Conservation (phyloP, 2,113 vertebrate genomes). For the Nanger granti region DNA sequence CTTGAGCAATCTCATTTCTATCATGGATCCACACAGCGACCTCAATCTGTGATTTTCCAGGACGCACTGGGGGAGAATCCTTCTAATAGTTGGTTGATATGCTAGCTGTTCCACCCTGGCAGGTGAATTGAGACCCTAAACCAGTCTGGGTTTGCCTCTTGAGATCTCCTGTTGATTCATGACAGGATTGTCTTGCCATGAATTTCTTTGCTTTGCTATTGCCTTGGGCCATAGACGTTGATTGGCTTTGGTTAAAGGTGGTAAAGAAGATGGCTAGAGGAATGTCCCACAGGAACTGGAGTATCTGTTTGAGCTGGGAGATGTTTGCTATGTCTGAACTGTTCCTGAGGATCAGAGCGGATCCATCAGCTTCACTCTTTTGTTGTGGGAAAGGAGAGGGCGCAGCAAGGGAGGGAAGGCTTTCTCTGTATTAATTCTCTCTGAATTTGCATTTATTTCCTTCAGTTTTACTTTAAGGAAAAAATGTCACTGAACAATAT, state of each 20-base stretch:
- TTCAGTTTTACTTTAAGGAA: background rate
- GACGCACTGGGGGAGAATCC: background rate
- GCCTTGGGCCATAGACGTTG: background rate
- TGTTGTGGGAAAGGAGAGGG: background rate
- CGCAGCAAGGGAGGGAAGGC: background rate
- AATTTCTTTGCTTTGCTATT: background rate
- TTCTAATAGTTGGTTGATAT: background rate
- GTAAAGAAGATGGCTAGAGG: fast-evolving
- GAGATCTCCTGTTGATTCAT: background rate
- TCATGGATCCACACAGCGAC: background rate
- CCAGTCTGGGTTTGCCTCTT: background rate
- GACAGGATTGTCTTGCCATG: background rate
- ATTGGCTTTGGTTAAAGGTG: background rate
- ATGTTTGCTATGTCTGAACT: fast-evolving
- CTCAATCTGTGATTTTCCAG: background rate
- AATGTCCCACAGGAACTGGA: background rate
- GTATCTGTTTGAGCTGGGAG: too few species aligned
- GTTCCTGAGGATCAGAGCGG: background rate
- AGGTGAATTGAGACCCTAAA: background rate
- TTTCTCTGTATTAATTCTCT: background rate
- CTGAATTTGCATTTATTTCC: background rate
- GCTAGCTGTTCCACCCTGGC: background rate
- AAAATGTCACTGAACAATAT: background rate
- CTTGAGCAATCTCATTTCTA: background rate
- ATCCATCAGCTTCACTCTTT: background rate